phyloP scores from a whole-genome alignment of 2,113 vertebrate species.

The Ramphastos sulfuratus region DNA sequence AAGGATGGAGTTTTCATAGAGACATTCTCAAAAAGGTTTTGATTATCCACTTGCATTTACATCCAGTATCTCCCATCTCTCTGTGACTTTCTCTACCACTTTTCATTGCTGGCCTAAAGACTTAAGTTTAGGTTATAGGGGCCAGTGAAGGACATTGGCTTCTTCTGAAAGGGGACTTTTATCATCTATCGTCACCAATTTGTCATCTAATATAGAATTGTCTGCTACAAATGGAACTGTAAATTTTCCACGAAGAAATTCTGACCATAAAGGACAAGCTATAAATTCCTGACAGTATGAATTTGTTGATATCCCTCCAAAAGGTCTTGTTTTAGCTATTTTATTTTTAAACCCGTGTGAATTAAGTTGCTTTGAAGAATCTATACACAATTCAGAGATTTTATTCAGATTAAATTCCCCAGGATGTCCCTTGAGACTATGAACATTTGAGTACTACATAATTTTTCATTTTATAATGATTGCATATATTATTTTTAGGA shows the following conservation, averaged over 20 bases:
- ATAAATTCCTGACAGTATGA: background rate
- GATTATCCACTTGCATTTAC: background rate
- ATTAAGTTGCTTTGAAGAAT: background rate
- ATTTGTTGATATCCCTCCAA: background rate
- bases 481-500: background rate
- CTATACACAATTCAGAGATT: background rate
- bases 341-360: background rate
- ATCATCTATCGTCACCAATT: background rate
- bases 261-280: background rate
- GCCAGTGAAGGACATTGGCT: background rate
- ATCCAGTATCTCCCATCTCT: background rate
- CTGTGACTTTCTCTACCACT: background rate
- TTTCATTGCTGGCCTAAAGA: background rate
- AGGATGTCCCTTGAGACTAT: background rate
- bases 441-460: background rate
- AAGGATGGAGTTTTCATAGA: background rate
- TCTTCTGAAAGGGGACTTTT: background rate
- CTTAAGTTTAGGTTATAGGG: background rate
- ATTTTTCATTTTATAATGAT: background rate
- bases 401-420: background rate
- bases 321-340: background rate
- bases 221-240: background rate
- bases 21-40: background rate
- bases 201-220: background rate
- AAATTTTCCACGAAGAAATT: background rate